phyloP scores from a whole-genome alignment of 2,888 invertebrate genomes.

The Eupithecia centaureata region DNA sequence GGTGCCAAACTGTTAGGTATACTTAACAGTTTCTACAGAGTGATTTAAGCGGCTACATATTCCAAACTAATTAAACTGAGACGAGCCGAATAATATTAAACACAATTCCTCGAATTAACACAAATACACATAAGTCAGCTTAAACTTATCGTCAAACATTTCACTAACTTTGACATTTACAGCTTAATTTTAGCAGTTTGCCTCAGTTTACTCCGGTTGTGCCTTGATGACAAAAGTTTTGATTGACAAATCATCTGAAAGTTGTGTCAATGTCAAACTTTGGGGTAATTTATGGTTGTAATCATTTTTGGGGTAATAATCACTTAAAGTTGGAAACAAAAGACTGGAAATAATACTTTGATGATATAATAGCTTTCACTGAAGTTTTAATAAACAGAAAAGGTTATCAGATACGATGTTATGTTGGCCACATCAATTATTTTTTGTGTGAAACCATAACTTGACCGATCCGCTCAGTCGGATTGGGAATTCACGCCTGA shows the following conservation, averaged over 20 bases:
- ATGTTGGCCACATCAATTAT: too few species aligned
- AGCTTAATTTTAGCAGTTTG: slow-evolving; percentile 5
- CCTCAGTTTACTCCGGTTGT: slow-evolving; percentile 22
- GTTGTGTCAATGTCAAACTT: slow-evolving; percentile 36
- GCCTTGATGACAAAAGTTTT: slow-evolving; percentile 60
- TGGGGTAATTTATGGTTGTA: slow-evolving; percentile 5
- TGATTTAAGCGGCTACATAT: slow-evolving; percentile 1
- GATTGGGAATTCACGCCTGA: too few species aligned
- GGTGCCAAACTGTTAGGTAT: not conserved
- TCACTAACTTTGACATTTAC: slow-evolving; percentile 8
- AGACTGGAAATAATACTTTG: not conserved
- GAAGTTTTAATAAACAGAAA: not conserved
- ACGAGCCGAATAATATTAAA: slow-evolving; percentile 9
- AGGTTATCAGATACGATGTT: not conserved
- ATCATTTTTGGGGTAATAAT: slow-evolving; percentile 16
- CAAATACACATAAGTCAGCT: not conserved
- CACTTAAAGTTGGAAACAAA: slow-evolving; percentile 6
- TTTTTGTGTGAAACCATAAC: too few species aligned
- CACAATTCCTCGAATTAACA: slow-evolving; percentile 3
- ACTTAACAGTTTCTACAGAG: not conserved
- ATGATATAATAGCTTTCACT: not conserved
- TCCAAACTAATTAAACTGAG: slow-evolving; percentile 9
- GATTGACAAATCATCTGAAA: slow-evolving; percentile 50
- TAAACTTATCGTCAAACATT: slow-evolving; percentile 6
- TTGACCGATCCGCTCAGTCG: too few species aligned